These are phyloP conservation scores for Drosophila peninsularis DNA, from an alignment of 2,888 invertebrate genomes.

Conservation along the genomic window DNA sequence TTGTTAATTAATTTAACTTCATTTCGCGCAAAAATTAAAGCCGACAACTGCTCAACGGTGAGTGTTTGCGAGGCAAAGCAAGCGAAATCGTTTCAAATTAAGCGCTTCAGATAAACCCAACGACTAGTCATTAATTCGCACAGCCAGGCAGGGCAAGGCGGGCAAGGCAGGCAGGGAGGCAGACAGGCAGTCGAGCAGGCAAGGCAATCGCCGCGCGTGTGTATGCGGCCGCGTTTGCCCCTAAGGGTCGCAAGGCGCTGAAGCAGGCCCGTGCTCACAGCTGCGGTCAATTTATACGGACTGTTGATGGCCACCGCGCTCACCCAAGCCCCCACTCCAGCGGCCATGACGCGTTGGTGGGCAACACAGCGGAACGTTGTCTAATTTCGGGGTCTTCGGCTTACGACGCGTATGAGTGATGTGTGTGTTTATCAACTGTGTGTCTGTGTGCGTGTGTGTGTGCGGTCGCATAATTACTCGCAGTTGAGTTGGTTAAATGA, in stretches of 20 bases:
- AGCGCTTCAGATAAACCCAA: constrained; percentile 63
- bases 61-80: constrained; percentile 16
- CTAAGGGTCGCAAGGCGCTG: constrained; percentile 52
- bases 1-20: constrained; percentile 56
- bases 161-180: constrained; percentile 8
- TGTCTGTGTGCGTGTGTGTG: constrained; percentile 21
- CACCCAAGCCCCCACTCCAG: neutral
- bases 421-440: constrained; percentile 23
- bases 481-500: constrained; percentile 75
- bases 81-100: constrained; percentile 60
- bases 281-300: constrained; percentile 55
- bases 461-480: constrained; percentile 70
- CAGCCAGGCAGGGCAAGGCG: constrained; percentile 21
- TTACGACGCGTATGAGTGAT: constrained; percentile 55
- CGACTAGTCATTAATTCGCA: constrained; percentile 61
- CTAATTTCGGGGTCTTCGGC: constrained; percentile 43
- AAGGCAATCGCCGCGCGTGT: constrained; percentile 3
- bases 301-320: constrained; percentile 44
- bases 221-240: constrained; percentile 27
- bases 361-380: constrained; percentile 49
- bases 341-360: constrained; percentile 15
- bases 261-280: constrained; percentile 29
- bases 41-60: constrained; percentile 1
- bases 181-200: constrained; percentile 11
- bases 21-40: constrained; percentile 37